Base-by-base conservation (phyloP, 2,797 vertebrate species). In the Rhincodon typus region DNA sequence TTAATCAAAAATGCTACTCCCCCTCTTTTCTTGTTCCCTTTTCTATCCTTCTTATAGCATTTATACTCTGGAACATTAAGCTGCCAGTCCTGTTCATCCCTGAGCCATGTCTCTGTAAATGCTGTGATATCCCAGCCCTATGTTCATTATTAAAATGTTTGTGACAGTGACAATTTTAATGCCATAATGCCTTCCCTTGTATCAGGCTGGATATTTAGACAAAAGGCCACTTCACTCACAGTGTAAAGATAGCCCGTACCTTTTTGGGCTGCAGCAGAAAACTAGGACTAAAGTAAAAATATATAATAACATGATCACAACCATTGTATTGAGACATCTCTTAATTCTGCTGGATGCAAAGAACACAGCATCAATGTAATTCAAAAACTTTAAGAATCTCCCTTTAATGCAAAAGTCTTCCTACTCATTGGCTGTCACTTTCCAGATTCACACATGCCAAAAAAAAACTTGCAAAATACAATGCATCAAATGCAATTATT, bases 121-220 rank as follows among this genome's bases (percentile, higher is more conserved):
- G 46, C 46, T 50, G 46, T 50, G 46, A 50, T 50, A 50, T 50
- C 46, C 46, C 46, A 50, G 46, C 46, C 46, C 46, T 2, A 50
- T 50, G 46, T 50, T 50, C 46, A 66, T 91, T n/a, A 93, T 93
- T 93, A 38, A 93, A 42, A 67, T 38, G 34, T 93, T 93, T 93
- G 38, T 93, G 38, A 66, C 57, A 25, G 17, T 38, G 34, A 67
- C 17, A 93, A 13, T 91, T 27, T 93, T 93, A 67, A 67, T 67
- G 19, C 62, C 34, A 67, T 67, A 38, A 38, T 8, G 57, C 34
- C 17, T n/a, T 19, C 34, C 10, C 62, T 66, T 38, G 21, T 38
- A 12, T 67, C 0, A 38, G 53, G n/a, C 12, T 90, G 27, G 27
- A 67, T 38, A 10, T 3, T 67, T 38, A 93, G 1, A 93, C 57